phyloP scores from a whole-genome alignment of 2,888 invertebrate genomes.

The Zele albiditarsus region DNA sequence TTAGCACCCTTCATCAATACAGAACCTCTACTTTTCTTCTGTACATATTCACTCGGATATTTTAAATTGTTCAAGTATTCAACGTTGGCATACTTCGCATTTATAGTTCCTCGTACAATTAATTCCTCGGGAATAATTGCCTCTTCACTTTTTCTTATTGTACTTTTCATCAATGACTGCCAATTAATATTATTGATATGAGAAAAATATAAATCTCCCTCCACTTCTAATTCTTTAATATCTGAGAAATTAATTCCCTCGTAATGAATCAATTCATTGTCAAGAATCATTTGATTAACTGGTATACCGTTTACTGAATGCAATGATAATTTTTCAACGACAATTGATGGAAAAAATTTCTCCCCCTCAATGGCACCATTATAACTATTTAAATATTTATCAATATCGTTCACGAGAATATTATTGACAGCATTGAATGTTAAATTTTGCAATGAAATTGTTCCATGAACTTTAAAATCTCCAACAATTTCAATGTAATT shows the following conservation, averaged over 20 bases:
- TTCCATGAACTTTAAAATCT: constrained; percentile 62
- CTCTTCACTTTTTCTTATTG: constrained; percentile 73
- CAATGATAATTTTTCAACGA: constrained; percentile 58
- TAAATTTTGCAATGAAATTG: constrained; percentile 59
- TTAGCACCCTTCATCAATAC: constrained; percentile 73
- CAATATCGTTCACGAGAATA: constrained; percentile 55
- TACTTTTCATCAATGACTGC: constrained; percentile 68
- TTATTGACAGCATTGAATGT: constrained; percentile 62
- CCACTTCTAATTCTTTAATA: constrained; percentile 52
- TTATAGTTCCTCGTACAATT: constrained; percentile 74
- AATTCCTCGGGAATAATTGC: constrained; percentile 69
- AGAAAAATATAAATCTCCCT: constrained; percentile 58
- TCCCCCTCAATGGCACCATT: constrained; percentile 47
- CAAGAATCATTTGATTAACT: constrained; percentile 60
- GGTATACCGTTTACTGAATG: constrained; percentile 64
- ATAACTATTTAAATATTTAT: constrained; percentile 57
- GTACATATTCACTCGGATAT: constrained; percentile 75
- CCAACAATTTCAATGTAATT: constrained; percentile 65
- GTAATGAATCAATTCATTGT: constrained; percentile 60
- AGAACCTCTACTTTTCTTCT: constrained; percentile 62
- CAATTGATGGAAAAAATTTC: constrained; percentile 56
- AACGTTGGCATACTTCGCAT: constrained; percentile 65
- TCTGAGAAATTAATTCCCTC: constrained; percentile 53
- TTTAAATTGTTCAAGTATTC: constrained; percentile 72
- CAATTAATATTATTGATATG: constrained; percentile 74